These are phyloP conservation scores for Opisthograptis luteolata DNA, from an alignment of 2,888 invertebrate species.

Conservation along the genomic window DNA sequence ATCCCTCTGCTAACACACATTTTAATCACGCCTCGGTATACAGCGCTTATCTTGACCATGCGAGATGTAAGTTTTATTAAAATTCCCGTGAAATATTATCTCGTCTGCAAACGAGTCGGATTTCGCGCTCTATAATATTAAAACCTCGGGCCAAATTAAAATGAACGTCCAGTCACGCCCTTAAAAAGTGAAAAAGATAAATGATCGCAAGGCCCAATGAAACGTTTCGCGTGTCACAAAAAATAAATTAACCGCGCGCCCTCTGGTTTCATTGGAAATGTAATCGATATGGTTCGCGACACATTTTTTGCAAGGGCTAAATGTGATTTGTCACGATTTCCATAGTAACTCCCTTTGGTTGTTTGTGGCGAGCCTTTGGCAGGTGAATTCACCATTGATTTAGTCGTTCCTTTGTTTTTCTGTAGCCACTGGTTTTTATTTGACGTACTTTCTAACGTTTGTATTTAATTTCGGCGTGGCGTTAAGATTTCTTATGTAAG, in stretches of 20 bases:
- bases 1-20: constrained; percentile 2
- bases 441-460: background rate
- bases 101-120: constrained; percentile 26
- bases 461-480: no score
- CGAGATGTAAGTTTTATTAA: constrained; percentile 15
- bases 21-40: constrained; percentile 10
- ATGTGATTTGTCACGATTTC: constrained; percentile 45
- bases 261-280: constrained; percentile 42
- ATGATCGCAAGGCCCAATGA: constrained; percentile 53
- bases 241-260: constrained; percentile 61
- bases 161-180: constrained; percentile 66
- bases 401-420: constrained; percentile 16
- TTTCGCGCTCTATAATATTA: constrained; percentile 23
- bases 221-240: constrained; percentile 61
- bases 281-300: constrained; percentile 40
- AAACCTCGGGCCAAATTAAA: constrained; percentile 60
- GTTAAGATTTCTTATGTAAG: no score
- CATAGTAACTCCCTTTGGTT: constrained; percentile 38
- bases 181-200: constrained; percentile 72
- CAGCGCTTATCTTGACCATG: constrained; percentile 15
- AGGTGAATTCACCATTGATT: constrained; percentile 22
- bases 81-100: constrained; percentile 39
- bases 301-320: constrained; percentile 36
- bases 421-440: background rate
- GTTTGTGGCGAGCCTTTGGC: constrained; percentile 14